These are phyloP conservation scores for Nephrotoma appendiculata DNA, from an alignment of 2,888 invertebrate genomes.

Conservation along the genomic window DNA sequence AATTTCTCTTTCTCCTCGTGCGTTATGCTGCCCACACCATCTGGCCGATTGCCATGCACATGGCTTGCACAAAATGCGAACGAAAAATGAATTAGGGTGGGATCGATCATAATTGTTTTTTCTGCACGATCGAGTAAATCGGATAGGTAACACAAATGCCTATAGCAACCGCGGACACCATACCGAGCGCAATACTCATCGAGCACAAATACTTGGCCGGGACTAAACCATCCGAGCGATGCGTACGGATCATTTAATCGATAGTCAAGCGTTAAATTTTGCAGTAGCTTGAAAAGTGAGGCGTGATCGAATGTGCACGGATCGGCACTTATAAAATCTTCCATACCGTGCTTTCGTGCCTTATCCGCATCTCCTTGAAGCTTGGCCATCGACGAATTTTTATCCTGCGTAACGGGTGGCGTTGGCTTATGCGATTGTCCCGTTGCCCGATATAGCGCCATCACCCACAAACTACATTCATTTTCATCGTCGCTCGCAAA, in stretches of 20 bases:
- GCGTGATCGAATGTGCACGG: slow-evolving; percentile 96
- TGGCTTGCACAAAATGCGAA: slow-evolving; percentile 99
- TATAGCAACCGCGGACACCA: slow-evolving; percentile 91
- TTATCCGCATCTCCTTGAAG: slow-evolving; percentile 63
- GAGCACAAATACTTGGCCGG: slow-evolving; percentile 95
- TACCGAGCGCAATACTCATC: slow-evolving; percentile 97
- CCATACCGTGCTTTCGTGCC: slow-evolving; percentile 97
- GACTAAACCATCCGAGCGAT: slow-evolving; percentile 99
- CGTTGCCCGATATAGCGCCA: slow-evolving; percentile 98
- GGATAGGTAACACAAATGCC: slow-evolving; percentile 90
- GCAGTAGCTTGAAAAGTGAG: slow-evolving; percentile 77
- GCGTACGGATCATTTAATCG: slow-evolving; percentile 96
- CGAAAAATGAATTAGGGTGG: slow-evolving; percentile 95
- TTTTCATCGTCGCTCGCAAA: slow-evolving; percentile 95
- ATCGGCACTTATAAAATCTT: slow-evolving; percentile 98
- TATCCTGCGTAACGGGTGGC: slow-evolving; percentile 75
- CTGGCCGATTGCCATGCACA: slow-evolving; percentile 98
- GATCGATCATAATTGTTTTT: slow-evolving; percentile 90
- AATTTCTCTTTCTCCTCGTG: slow-evolving; percentile 97
- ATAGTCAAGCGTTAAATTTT: slow-evolving; percentile 87
- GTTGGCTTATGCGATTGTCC: slow-evolving; percentile 99
- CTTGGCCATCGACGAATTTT: slow-evolving; percentile 74
- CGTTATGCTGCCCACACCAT: slow-evolving; percentile 97
- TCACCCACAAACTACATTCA: slow-evolving; percentile 97
- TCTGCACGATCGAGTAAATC: slow-evolving; percentile 92